A percentile compares a stretch with the other conserved stretches of the same genome.
phyloP scores from a whole-genome alignment of 2,888 invertebrate species.

The Rhimphoctona megacephalus region DNA sequence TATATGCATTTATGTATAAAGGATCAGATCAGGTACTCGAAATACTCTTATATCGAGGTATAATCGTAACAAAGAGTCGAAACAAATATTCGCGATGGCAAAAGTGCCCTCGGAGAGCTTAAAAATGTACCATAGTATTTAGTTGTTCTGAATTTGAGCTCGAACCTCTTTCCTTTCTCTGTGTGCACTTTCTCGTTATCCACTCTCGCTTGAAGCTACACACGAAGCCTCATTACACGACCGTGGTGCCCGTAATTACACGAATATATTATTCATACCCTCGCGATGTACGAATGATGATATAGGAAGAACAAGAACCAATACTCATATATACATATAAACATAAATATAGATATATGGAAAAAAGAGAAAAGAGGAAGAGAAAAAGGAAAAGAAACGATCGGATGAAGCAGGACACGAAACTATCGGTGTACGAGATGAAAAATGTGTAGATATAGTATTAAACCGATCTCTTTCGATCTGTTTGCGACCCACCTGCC shows the following conservation, averaged over 20 bases:
- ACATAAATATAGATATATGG: background rate
- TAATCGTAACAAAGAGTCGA: constrained; percentile 54
- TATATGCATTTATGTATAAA: constrained; percentile 16
- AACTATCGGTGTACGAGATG: constrained; percentile 8
- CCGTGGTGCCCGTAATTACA: constrained; percentile 59
- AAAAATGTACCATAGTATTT: constrained; percentile 37
- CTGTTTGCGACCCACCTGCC: constrained; percentile 48
- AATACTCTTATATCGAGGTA: constrained; percentile 47
- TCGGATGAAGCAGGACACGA: constrained; percentile 15
- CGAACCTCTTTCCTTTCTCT: constrained; percentile 7
- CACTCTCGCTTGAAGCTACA: constrained; percentile 56
- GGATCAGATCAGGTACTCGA: constrained; percentile 48
- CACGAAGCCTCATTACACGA: constrained; percentile 57
- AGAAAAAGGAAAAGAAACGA: constrained; percentile 13
- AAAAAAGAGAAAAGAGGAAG: background rate
- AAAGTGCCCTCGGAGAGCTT: constrained; percentile 12
- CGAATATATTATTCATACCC: constrained; percentile 63
- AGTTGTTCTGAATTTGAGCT: constrained; percentile 31
- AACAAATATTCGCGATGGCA: constrained; percentile 48
- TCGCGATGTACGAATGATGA: constrained; percentile 62
- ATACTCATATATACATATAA: background rate
- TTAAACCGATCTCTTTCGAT: constrained; percentile 47
- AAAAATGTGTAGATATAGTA: constrained; percentile 23
- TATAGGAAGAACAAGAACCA: constrained; percentile 41
- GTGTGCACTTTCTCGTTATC: constrained; percentile 18